phyloP scores from a whole-genome alignment of 2,888 invertebrate genomes.

The Exephanes ischioxanthus region DNA sequence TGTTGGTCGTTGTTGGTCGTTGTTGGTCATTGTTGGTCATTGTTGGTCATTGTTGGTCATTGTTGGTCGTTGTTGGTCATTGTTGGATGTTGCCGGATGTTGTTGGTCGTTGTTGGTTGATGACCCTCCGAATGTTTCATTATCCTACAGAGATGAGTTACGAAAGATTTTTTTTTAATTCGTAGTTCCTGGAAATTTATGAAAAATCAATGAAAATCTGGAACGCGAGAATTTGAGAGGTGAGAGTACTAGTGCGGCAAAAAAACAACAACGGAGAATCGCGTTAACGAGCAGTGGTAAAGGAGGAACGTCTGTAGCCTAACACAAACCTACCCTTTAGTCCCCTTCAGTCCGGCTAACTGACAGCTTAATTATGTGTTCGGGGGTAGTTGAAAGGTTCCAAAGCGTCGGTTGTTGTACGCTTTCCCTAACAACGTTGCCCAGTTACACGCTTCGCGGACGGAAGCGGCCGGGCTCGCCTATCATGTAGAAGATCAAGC shows the following conservation, averaged over 20 bases:
- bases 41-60: too few species aligned
- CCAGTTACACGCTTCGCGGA: slow-evolving; percentile 32
- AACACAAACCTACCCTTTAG: slow-evolving; percentile 34
- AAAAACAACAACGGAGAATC: slow-evolving; percentile 32
- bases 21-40: too few species aligned
- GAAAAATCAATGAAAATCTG: too few species aligned
- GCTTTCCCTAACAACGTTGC: neutral
- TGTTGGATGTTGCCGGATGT: neutral
- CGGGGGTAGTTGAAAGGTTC: slow-evolving; percentile 47
- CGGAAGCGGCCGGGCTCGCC: slow-evolving; percentile 42
- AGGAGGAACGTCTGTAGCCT: slow-evolving; percentile 18
- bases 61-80: slow-evolving; percentile 16
- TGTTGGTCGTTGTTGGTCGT: too few species aligned
- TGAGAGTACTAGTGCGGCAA: slow-evolving; percentile 11
- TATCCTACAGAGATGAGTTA: too few species aligned
- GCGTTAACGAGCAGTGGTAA: slow-evolving; percentile 50
- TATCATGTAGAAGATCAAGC: slow-evolving; percentile 29
- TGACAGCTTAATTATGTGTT: slow-evolving; percentile 77
- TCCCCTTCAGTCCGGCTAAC: slow-evolving; percentile 65
- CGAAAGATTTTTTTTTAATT: too few species aligned
- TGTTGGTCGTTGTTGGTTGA: neutral
- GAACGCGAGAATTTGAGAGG: slow-evolving; percentile 15
- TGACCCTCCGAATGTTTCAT: too few species aligned
- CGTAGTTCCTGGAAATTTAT: too few species aligned
- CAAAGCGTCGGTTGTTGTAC: slow-evolving; percentile 54